A percentile compares a stretch with the other conserved stretches of the same genome.
phyloP scores from a whole-genome alignment of 2,113 vertebrate species.

The Aegypius monachus region DNA sequence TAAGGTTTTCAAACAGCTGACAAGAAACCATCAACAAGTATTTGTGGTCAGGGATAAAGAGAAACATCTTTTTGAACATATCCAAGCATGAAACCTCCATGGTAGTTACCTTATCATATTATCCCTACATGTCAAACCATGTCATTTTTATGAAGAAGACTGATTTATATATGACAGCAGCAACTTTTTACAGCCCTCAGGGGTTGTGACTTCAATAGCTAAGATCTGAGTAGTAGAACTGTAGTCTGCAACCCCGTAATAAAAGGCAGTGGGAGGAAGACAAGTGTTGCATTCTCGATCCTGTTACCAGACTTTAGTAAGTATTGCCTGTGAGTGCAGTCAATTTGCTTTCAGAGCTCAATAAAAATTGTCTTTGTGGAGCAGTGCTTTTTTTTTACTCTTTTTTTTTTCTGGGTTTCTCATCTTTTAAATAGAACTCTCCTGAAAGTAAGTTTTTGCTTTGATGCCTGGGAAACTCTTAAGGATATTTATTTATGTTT shows the following conservation, averaged over 20 bases:
- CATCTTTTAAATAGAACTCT: background rate
- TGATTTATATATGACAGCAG: constrained; percentile 44
- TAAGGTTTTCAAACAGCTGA: constrained; percentile 50
- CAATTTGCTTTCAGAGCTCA: background rate
- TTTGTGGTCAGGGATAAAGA: constrained; percentile 57
- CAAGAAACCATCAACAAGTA: constrained; percentile 55
- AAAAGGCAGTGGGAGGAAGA: constrained; percentile 28
- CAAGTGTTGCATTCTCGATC: background rate
- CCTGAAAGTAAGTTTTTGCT: background rate
- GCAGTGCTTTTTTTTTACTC: background rate
- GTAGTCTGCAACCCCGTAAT: background rate
- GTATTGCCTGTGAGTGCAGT: background rate
- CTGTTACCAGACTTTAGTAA: background rate
- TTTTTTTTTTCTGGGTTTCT: background rate
- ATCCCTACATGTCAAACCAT: constrained; percentile 12
- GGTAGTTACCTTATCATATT: constrained; percentile 39
- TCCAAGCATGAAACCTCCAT: constrained; percentile 41
- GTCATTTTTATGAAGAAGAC: constrained; percentile 39
- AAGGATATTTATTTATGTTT: constrained; percentile 12
- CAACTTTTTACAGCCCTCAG: constrained; percentile 24
- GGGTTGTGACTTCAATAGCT: constrained; percentile 27
- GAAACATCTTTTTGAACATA: constrained; percentile 58
- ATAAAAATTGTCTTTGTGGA: background rate
- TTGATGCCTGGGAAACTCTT: background rate
- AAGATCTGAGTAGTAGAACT: background rate